Base-by-base conservation (phyloP, 1,140 invertebrate genomes). In the Steinernema khuongi region DNA sequence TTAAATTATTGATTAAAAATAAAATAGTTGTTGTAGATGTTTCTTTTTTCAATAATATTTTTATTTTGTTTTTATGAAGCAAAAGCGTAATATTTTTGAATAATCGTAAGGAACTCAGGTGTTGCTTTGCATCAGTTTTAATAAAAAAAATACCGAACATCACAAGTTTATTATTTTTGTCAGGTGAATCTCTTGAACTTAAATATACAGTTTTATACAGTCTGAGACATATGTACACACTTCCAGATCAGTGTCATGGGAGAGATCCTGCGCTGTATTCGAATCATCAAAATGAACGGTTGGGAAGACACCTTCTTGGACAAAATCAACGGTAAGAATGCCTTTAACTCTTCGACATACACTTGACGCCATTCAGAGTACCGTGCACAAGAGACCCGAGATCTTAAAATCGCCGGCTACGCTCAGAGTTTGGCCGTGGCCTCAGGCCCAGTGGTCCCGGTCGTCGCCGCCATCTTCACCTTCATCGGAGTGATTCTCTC, bases 241-340 rank as follows among this genome's bases (percentile, higher is more conserved):
- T 43, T 81, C 11, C 41, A 80, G 69, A 85, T 90, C 1, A 84
- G 82, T 31, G 81, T 89, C 1, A 89, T 90, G 77, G 87, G 86
- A 60, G 89, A 90, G 81, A 86, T 90, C 22, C 79, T 90, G 7
- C 86, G 87, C 44, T 87, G 85, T 74, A 89, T 91, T 32, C 88
- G 91, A 86, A 88, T 92, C 22, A 91, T 95, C 74, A 94, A 95
- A 88, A 92, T 94, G 90, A 93, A 93, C 86, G 91, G 91, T 0
- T 94, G 93, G 93, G 93, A 94, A 85, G 90, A 91, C 80, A 88
- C 90, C 41, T 93, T 94, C 84, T 87, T 89, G 50, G 85, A 87
- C 72, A 85, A 86, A 69, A 86, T 90, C 41, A 77, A 85, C 79
- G 87, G 89, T 89, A 83, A 75, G 81, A 77, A 44, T 70, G 26